These are phyloP conservation scores for Halesus radiatus DNA, from an alignment of 1,140 invertebrate genomes.

Conservation along the genomic window DNA sequence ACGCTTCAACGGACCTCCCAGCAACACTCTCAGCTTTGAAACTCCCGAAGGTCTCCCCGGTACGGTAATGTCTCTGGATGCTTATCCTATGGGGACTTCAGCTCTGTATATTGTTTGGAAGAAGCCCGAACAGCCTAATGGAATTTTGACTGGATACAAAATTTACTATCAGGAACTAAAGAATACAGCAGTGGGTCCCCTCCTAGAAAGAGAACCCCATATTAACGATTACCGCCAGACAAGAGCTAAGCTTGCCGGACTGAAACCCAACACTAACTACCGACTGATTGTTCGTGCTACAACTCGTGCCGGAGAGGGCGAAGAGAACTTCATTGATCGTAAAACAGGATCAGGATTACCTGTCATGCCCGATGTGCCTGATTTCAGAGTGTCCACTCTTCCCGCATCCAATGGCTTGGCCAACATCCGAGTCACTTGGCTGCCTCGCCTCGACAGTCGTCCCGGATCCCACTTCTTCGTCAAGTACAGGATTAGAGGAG, in stretches of 20 bases:
- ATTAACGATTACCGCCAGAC: slow-evolving; percentile 83
- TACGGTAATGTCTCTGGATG: slow-evolving; percentile 85
- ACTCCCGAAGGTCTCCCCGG: slow-evolving; percentile 95
- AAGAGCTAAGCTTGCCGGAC: slow-evolving; percentile 86
- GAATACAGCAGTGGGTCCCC: slow-evolving; percentile 76
- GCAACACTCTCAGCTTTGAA: slow-evolving; percentile 85
- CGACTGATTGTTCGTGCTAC: slow-evolving; percentile 86
- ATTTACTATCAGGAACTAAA: slow-evolving; percentile 91
- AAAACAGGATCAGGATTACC: slow-evolving; percentile 75
- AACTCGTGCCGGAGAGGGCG: slow-evolving; percentile 87
- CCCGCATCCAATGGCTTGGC: slow-evolving; percentile 81
- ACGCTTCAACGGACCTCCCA: slow-evolving; percentile 90
- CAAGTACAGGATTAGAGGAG: slow-evolving; percentile 81
- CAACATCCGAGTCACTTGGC: slow-evolving; percentile 86
- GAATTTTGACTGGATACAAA: slow-evolving; percentile 91
- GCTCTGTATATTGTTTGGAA: slow-evolving; percentile 93
- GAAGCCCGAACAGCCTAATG: slow-evolving; percentile 93
- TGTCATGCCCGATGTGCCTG: slow-evolving; percentile 81
- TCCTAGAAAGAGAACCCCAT: slow-evolving; percentile 81
- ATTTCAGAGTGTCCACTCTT: slow-evolving; percentile 79
- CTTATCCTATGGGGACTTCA: slow-evolving; percentile 88
- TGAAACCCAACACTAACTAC: slow-evolving; percentile 91
- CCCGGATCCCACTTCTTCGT: slow-evolving; percentile 91
- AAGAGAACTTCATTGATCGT: slow-evolving; percentile 86
- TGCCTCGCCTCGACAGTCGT: slow-evolving; percentile 80